Evolutionary conservation across 2,888 invertebrate species (phyloP), one percentile per base, ranked within the genome.

Genomic region (Muschampia plurimacula): DNA sequence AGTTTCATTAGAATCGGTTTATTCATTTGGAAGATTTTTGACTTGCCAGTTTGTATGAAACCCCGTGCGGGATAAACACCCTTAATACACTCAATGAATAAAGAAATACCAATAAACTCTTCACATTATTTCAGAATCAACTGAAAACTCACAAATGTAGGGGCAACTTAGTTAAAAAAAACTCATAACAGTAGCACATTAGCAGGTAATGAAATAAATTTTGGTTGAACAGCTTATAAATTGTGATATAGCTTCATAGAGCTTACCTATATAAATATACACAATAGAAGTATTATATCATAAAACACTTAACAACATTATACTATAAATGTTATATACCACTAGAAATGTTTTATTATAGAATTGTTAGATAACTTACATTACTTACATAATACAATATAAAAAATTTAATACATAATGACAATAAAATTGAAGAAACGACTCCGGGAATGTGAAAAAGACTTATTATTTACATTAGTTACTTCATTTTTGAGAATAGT

Each of bases 181-280:
- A 52, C 52, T 2, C 15, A 52, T 59, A 32, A 59, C 36, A 60
- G n/a, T n/a, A 60, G 36, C n/a, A 60, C 39, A n/a, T 60, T 8
- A 32, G 36, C 39, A n/a, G 59, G 59, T 6, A 59, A 32, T 36
- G 2, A 60, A 36, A 60, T 39, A 60, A 36, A 32, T 60, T 63
- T 59, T 59, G 59, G 59, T 32, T 63, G 44, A 15, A 63, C 9
- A 44, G 44, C 63, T 60, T 32, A 32, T 59, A 60, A 60, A 36
- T 36, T 60, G 60, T 36, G n/a, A 36, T 36, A 36, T 32, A 60
- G 60, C 60, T 60, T 72, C 69, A 72, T 65, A 70, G 63, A 60
- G 60, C 60, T 60, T 60, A 8, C 60, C 60, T 8, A 39, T 39
- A 15, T 8, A 60, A 36, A 60, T 60, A 39, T 36, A 39, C 32